Base-by-base conservation (phyloP, 2,113 vertebrate genomes). In the Bolborhynchus lineola region DNA sequence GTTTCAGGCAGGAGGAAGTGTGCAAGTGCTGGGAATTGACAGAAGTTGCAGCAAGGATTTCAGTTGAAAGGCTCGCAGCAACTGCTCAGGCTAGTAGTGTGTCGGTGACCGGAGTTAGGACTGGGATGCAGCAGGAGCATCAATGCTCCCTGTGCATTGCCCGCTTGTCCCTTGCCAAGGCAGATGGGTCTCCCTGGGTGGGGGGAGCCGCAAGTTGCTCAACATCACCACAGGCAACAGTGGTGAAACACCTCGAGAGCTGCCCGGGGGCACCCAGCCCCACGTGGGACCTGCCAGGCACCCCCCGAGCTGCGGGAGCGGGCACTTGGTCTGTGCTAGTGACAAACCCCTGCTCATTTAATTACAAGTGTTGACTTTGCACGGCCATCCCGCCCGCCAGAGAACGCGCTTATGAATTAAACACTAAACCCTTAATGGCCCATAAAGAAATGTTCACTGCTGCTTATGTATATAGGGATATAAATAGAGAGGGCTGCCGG, bases 291-390 rank as follows among this genome's bases (percentile, higher is more conserved):
- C 79, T 57, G 59, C 59, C 76, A 7, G 21, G 3, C 47, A 35
- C 68, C 85, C 57, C 62, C 50, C 7, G 6, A 8, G 3, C 68
- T 90, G 86, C 86, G 47, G 79, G 78, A 64, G 88, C 0, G 20
- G 79, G 65, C 8, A 9, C 68, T 82, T 84, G 86, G 78, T 86
- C 59, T 41, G 78, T 69, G 59, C 20, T 72, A 88, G 96, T 72
- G 92, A 28, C 75, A n/a, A 39, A 39, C 17, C 23, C 76, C 80
- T 95, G 83, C 93, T 97, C 96, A 92, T 97, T 98, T 98, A 98
- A 98, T 98, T 98, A 98, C 98, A 98, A 97, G 96, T 97, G 98
- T 98, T 98, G 98, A 98, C 97, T 97, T 96, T 97, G 97, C 97
- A 97, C 97, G 96, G 97, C 97, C 95, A 96, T 96, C 96, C 97